Evolutionary conservation across 2,797 vertebrate genomes (phyloP).

Genomic region (Alcedo quadribrachys): DNA sequence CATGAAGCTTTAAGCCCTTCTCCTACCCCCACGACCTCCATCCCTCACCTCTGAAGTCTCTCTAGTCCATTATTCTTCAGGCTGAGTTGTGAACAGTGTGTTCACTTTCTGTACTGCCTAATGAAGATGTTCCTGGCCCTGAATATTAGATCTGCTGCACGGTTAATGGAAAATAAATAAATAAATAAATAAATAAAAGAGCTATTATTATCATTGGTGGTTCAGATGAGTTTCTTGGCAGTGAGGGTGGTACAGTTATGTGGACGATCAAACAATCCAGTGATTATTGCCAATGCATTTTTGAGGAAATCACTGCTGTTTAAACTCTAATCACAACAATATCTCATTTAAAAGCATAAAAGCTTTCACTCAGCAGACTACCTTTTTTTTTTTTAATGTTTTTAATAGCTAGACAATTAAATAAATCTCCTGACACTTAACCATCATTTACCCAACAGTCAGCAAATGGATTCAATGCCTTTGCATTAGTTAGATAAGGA

Average conservation of each 20-base stretch:
- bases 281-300: conserved; percentile 46
- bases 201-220: conserved; percentile 14
- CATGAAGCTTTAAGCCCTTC: conserved; percentile 38
- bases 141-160: conserved; percentile 6
- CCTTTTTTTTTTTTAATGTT: conserved; percentile 17
- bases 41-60: conserved; percentile 35
- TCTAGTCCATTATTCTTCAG: conserved; percentile 56
- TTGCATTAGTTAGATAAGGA: conserved; percentile 50
- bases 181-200: background rate
- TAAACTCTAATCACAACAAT: conserved; percentile 61
- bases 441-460: conserved; percentile 52
- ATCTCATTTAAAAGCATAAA: conserved; percentile 73
- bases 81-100: background rate
- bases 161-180: background rate
- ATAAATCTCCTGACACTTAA: conserved; percentile 66
- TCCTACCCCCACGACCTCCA: conserved; percentile 1
- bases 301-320: conserved; percentile 69
- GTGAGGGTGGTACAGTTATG: conserved; percentile 28
- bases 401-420: conserved; percentile 58
- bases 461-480: conserved; percentile 54
- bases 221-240: conserved; percentile 49
- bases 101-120: conserved; percentile 52
- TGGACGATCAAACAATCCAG: conserved; percentile 39
- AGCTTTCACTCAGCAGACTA: conserved; percentile 61
- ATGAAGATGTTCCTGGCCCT: conserved; percentile 65